Base-by-base conservation (phyloP, 2,113 vertebrate genomes). In the Alosa alosa region DNA sequence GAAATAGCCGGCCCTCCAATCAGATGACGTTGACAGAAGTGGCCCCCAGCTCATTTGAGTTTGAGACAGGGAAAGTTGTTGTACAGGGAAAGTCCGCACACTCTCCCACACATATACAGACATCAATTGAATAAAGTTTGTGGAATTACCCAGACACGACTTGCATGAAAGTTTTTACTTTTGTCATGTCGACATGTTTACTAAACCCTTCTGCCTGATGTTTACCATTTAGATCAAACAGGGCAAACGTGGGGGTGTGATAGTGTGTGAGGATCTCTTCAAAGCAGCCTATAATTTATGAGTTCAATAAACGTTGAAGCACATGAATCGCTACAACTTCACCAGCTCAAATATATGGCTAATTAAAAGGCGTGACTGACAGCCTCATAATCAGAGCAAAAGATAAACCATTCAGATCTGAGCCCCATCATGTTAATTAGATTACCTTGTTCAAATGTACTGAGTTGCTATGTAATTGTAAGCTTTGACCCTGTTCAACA, bases 401-500 rank as follows among this genome's bases (percentile, higher is more conserved):
- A 83, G 85, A 85, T 88, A 87, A 85, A 89, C 82, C 57, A 87
- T 85, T 88, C 45, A 60, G 90, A 86, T 72, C 46, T 9, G 50
- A 88, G 91, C 87, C 86, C 87, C 84, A 88, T 92, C 89, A 92
- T 86, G 88, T 92, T 91, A 92, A 94, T 93, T 90, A 90, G 81
- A 94, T 91, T 91, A 92, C 86, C 81, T 87, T 93, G 57, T 89
- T 92, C 90, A 92, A 90, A 93, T 92, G 90, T 22, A 91, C 91
- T 82, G 90, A 90, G 88, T 88, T 87, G 86, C 90, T 84, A 82
- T 72, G 88, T 89, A 91, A 92, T 94, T 93, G 90, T 86, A 87
- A 86, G 86, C 87, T 86, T 72, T 91, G 92, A 91, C 93, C 89
- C 86, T 86, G 86, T 89, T 90, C 92, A 90, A 87, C 85, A 83